These are phyloP conservation scores for Sylvilagus bachmani DNA, from an alignment of 2,113 vertebrate genomes.

Conservation along the genomic window DNA sequence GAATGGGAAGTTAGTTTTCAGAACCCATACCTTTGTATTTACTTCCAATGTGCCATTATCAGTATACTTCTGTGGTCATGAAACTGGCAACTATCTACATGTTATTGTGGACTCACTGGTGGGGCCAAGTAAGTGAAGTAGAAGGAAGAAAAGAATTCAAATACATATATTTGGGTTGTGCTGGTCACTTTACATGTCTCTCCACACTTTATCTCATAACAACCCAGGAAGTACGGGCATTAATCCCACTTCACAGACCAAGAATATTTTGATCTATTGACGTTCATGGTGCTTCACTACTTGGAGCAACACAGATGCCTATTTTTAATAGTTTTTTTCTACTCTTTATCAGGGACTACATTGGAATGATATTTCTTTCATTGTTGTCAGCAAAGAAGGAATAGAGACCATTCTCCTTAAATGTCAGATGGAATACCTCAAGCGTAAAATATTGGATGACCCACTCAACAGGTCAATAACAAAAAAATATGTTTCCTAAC, in stretches of 20 bases:
- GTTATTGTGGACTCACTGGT: background rate
- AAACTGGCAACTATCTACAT: background rate
- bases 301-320: background rate
- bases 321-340: background rate
- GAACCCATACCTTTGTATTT: background rate
- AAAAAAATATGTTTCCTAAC: constrained; percentile 24
- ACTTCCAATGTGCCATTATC: background rate
- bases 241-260: background rate
- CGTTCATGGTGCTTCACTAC: background rate
- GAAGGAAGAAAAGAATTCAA: background rate
- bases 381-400: background rate
- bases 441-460: background rate
- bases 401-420: background rate
- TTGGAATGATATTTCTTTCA: background rate
- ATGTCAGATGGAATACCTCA: background rate
- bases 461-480: constrained; percentile 18
- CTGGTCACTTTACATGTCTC: background rate
- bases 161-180: background rate
- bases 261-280: background rate
- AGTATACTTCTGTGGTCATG: background rate
- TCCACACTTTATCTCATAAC: background rate
- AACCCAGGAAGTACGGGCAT: background rate
- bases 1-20: background rate
- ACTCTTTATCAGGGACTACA: background rate
- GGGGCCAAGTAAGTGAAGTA: background rate